These are phyloP conservation scores for Drosophila glabriapex DNA, from an alignment of 2,888 invertebrate species.

Conservation along the genomic window DNA sequence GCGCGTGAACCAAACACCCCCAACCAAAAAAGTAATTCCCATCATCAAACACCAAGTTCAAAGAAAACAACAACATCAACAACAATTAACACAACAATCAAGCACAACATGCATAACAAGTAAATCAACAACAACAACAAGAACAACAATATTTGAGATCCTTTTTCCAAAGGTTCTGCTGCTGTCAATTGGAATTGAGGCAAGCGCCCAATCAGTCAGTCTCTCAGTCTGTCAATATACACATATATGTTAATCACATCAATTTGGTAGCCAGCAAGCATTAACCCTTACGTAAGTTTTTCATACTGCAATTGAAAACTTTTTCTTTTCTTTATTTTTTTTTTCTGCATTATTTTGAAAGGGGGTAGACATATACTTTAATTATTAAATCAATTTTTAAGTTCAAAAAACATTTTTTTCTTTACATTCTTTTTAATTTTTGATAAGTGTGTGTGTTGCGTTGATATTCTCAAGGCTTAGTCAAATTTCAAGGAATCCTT, in stretches of 20 bases:
- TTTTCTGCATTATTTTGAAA: background rate
- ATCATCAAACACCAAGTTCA: slow-evolving; percentile 31
- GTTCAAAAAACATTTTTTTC: background rate
- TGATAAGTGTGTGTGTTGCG: background rate
- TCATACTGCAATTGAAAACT: background rate
- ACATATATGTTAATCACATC: slow-evolving; percentile 14
- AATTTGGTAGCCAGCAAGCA: slow-evolving; percentile 14
- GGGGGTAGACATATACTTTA: background rate
- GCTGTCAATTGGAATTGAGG: slow-evolving; percentile 23
- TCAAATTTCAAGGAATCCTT: background rate
- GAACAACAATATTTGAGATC: slow-evolving; percentile 23
- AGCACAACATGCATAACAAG: slow-evolving; percentile 23
- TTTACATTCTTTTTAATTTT: background rate
- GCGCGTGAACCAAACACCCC: slow-evolving; percentile 29
- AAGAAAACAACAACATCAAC: slow-evolving; percentile 27
- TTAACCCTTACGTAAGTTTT: slow-evolving; percentile 16
- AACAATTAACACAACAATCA: slow-evolving; percentile 13
- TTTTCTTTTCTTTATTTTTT: background rate
- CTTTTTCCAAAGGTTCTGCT: slow-evolving; percentile 14
- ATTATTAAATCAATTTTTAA: background rate
- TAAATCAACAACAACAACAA: slow-evolving; percentile 22
- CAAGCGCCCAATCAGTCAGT: slow-evolving; percentile 13
- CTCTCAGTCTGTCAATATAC: slow-evolving; percentile 11
- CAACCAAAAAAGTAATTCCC: slow-evolving; percentile 29
- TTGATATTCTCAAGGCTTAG: background rate